Base-by-base conservation (phyloP, 2,888 invertebrate genomes). In the Andrena trimmerana region DNA sequence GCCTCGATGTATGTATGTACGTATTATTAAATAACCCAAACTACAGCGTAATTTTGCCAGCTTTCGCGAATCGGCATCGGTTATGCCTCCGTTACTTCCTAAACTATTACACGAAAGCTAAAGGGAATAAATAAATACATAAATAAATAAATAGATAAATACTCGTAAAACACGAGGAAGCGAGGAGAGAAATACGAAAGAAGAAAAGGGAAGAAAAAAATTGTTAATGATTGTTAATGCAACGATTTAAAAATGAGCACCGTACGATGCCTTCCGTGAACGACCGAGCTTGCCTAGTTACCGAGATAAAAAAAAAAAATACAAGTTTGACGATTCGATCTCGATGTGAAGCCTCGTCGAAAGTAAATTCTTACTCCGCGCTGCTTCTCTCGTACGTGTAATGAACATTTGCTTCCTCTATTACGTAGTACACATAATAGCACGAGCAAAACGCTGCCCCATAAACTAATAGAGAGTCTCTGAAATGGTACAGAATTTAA, bases 191-290 rank as follows among this genome's bases (percentile, higher is more conserved):
- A 73, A 65, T 75, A 79, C 72, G 76, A 69, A 65, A 42, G 71
- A 79, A 69, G 36, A 50, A 69, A 62, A 29, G 59, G 10, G 68
- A 63, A 70, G 78, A 85, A 80, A 83, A 80, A 86, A 88, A 90
- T 92, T 93, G 93, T 93, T 93, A 92, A 82, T 89, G 88, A 93
- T 92, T 93, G 93, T 93, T 93, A 87, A 92, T 90, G 92, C 92
- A 93, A 93, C 93, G 92, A 93, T 92, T 92, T 90, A 92, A 92
- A 33, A 73, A 68, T 91, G 89, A 92, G 92, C 93, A 92, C 93
- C 93, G 91, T 92, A 93, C 94, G 94, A 94, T 94, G 94, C 94
- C 94, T 94, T 93, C 93, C 94, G 94, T 93, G 93, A 94, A 94
- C 93, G 93, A 94, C 93, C 94, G 93, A 94, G 93, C 94, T 94